These are phyloP conservation scores for Aphelenchoides fujianensis DNA, from an alignment of 1,140 invertebrate genomes.

Conservation along the genomic window DNA sequence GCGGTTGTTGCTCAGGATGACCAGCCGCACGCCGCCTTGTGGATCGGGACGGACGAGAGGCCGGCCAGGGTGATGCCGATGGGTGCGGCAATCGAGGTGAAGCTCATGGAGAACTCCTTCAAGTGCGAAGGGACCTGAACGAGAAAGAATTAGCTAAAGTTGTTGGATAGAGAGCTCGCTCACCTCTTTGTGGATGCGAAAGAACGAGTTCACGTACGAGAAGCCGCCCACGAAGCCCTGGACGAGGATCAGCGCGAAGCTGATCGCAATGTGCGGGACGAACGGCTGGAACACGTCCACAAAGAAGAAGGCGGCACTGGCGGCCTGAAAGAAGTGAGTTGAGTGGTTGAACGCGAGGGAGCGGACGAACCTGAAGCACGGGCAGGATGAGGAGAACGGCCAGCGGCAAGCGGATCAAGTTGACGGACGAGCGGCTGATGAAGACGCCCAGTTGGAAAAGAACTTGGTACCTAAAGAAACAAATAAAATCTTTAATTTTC, in stretches of 20 bases:
- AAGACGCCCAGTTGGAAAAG: constrained; percentile 85
- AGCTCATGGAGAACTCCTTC: constrained; percentile 29
- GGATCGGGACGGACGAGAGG: constrained; percentile 32
- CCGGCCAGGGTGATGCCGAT: constrained; percentile 39
- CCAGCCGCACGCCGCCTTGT: constrained; percentile 24
- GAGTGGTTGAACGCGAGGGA: no score
- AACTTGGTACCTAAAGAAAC: no score
- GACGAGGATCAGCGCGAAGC: constrained; percentile 13
- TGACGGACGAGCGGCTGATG: constrained; percentile 78
- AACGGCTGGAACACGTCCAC: constrained; percentile 5
- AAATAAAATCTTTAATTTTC: no score
- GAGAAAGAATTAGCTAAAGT: not conserved
- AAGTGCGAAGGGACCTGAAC: not conserved
- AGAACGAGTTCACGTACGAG: constrained; percentile 14
- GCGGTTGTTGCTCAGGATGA: not conserved
- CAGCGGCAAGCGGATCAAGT: constrained; percentile 69
- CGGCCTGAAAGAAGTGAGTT: no score
- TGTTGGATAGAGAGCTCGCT: not conserved
- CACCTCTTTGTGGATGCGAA: constrained; percentile 16
- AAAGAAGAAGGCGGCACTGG: constrained; percentile 22
- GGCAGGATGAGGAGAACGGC: constrained; percentile 74
- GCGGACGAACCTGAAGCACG: no score
- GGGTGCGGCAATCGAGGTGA: constrained; percentile 26
- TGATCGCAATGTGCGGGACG: constrained; percentile 19
- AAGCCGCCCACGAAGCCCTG: constrained; percentile 20